Conservation (phyloP, 2,888 invertebrate genomes). For the Ichneumon xanthorius region DNA sequence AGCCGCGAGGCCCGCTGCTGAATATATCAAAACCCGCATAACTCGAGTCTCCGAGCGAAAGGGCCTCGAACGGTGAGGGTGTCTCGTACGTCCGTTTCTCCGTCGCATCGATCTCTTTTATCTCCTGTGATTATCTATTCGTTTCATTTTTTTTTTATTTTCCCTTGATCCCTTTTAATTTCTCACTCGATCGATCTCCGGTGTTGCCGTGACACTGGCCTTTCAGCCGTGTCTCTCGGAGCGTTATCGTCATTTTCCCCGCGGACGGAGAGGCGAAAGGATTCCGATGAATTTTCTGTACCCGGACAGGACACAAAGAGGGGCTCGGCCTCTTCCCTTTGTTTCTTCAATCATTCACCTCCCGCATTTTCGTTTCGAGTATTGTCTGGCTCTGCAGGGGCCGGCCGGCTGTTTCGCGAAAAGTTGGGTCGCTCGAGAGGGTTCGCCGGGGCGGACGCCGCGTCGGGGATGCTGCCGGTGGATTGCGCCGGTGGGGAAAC, state of each 20-base stretch:
- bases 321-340: not conserved
- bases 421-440: not conserved
- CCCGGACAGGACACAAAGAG: not conserved
- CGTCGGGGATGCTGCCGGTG: constrained; percentile 10
- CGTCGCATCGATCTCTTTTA: constrained; percentile 2
- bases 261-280: not conserved
- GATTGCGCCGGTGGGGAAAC: not conserved
- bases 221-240: not conserved
- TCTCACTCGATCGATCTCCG: constrained; percentile 14
- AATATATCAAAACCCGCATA: constrained; percentile 59
- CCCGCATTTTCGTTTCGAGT: constrained; percentile 16
- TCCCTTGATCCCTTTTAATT: not conserved
- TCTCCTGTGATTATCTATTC: constrained; percentile 6
- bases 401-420: not conserved
- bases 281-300: constrained; percentile 24
- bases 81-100: constrained; percentile 32
- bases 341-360: constrained; percentile 3
- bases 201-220: not conserved
- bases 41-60: constrained; percentile 20
- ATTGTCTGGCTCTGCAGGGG: not conserved
- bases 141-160: not conserved
- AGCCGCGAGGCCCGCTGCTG: not conserved
- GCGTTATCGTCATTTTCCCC: not conserved
- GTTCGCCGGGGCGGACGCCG: not conserved
- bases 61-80: constrained; percentile 24